A percentile compares a stretch with the other conserved stretches of the same genome.
phyloP scores from a whole-genome alignment of 1,140 invertebrate species.

The Adoxophyes honmai region DNA sequence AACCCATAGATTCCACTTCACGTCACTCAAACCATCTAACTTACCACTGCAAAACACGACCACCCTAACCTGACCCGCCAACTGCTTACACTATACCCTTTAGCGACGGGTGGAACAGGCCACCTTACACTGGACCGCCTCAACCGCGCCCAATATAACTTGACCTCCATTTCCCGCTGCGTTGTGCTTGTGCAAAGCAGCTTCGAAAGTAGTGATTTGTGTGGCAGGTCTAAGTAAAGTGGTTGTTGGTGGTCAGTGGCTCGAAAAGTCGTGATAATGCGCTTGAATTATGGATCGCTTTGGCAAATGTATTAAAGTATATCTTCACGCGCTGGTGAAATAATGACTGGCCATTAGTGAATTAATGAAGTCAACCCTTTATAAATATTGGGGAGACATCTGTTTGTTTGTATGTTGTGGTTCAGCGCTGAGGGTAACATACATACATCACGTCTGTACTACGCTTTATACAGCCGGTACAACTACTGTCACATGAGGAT shows the following conservation, averaged over 20 bases:
- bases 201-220: not conserved
- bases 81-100: not conserved
- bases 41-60: not conserved
- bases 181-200: not conserved
- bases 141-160: not conserved
- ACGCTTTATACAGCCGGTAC: too few species aligned
- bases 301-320: not conserved
- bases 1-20: conserved; percentile 10
- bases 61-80: not conserved
- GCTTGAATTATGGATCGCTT: conserved; percentile 5
- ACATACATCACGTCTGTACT: too few species aligned
- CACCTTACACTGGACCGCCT: not conserved
- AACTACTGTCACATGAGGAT: too few species aligned
- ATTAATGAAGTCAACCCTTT: too few species aligned
- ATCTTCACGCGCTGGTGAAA: conserved; percentile 1
- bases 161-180: not conserved
- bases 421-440: too few species aligned
- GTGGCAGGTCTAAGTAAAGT: not conserved
- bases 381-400: too few species aligned
- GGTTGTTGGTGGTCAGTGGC: conserved; percentile 8
- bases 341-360: conserved; percentile 5
- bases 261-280: conserved; percentile 13
- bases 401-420: too few species aligned
- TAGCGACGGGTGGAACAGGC: not conserved
- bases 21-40: conserved; percentile 7